Conservation (phyloP, 1,140 invertebrate species). For the Brachionus calyciflorus region DNA sequence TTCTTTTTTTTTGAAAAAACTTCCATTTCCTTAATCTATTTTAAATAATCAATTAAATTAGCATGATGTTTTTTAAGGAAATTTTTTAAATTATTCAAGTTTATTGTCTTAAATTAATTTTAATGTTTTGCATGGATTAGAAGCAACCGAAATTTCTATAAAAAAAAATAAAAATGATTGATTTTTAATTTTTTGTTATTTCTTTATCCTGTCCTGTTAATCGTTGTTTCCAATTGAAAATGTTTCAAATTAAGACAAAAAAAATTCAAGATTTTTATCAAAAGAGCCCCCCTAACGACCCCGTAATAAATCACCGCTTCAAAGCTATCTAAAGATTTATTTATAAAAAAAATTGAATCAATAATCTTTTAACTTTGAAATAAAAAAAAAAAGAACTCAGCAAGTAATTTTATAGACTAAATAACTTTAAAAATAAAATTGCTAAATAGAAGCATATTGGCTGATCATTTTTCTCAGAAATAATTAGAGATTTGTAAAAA, state of each 20-base stretch:
- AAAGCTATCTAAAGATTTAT: slow-evolving; percentile 7
- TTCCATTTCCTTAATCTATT: neutral
- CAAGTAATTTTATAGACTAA: slow-evolving; percentile 20
- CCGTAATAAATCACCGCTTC: slow-evolving; percentile 42
- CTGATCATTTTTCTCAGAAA: slow-evolving; percentile 18
- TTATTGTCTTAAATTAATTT: neutral
- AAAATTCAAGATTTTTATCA: slow-evolving; percentile 38
- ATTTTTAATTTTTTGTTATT: neutral
- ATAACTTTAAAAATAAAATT: slow-evolving; percentile 5
- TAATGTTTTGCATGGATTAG: slow-evolving; percentile 44
- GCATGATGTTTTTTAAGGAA: neutral
- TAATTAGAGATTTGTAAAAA: neutral
- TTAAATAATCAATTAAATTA: neutral
- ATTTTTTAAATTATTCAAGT: neutral
- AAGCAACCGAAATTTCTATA: no score
- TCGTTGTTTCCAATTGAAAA: neutral
- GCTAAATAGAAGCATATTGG: slow-evolving; percentile 14
- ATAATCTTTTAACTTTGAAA: slow-evolving; percentile 26
- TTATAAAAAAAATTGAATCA: slow-evolving; percentile 3
- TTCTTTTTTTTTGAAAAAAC: no score
- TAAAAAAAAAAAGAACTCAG: slow-evolving; percentile 27
- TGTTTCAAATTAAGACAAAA: neutral
- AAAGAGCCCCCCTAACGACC: neutral
- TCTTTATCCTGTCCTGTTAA: slow-evolving; percentile 14
- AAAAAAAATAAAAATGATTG: neutral